phyloP scores from a whole-genome alignment of 2,888 invertebrate genomes.

The Chalcis sispes region DNA sequence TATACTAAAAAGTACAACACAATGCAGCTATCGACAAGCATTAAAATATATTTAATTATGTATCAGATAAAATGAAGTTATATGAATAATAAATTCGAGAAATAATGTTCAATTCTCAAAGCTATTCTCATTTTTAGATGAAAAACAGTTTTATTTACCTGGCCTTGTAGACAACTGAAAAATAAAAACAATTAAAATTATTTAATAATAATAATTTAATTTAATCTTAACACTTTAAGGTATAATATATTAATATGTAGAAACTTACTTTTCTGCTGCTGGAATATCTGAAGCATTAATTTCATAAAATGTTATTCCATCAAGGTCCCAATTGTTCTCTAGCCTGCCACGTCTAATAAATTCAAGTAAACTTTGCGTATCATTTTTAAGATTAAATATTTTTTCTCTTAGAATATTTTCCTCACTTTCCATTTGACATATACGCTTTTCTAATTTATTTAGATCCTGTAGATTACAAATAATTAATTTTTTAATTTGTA shows the following conservation, averaged over 20 bases:
- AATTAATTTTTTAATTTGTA: conserved; percentile 1
- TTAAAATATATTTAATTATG: neutral
- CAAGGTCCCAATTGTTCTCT: conserved; percentile 77
- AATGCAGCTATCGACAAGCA: conserved; percentile 57
- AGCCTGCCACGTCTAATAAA: conserved; percentile 78
- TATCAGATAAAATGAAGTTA: neutral
- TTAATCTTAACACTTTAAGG: too few species aligned
- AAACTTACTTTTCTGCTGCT: conserved; percentile 65
- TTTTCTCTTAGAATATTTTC: conserved; percentile 74
- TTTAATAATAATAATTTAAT: conserved; percentile 18
- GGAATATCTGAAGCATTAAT: conserved; percentile 72
- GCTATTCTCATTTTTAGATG: neutral
- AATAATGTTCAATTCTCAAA: neutral
- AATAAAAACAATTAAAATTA: conserved; percentile 41
- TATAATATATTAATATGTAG: conserved; percentile 18
- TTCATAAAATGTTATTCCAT: conserved; percentile 78
- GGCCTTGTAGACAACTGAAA: conserved; percentile 68
- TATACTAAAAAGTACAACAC: conserved; percentile 14
- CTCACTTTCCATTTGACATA: conserved; percentile 65
- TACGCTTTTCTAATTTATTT: conserved; percentile 64
- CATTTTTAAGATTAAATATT: conserved; percentile 77
- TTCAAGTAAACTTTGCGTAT: conserved; percentile 78
- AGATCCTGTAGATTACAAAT: conserved; percentile 63
- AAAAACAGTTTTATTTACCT: conserved; percentile 67
- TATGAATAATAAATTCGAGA: neutral